These are phyloP conservation scores for Chitala chitala DNA, from an alignment of 2,113 vertebrate species.

Conservation along the genomic window DNA sequence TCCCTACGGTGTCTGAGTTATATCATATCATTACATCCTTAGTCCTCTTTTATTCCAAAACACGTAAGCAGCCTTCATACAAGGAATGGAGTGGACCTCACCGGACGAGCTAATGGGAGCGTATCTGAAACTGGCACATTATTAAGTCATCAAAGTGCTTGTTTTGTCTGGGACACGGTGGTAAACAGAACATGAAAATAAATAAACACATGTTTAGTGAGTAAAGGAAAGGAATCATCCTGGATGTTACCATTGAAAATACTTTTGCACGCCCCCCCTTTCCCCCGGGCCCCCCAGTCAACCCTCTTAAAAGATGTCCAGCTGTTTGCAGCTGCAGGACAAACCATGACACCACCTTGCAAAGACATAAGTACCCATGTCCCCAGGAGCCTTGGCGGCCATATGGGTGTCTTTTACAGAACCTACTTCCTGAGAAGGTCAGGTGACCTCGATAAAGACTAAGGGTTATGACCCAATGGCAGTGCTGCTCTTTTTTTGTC, in stretches of 20 bases:
- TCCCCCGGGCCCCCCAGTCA: not conserved
- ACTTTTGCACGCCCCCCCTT: not conserved
- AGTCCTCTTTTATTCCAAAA: not conserved
- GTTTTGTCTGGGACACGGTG: too few species aligned
- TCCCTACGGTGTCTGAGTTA: too few species aligned
- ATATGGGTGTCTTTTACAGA: constrained; percentile 32
- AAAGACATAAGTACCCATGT: constrained; percentile 44
- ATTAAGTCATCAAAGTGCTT: too few species aligned
- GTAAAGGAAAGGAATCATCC: not conserved
- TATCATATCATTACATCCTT: not conserved
- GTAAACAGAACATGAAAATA: not conserved
- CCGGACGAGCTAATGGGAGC: not conserved
- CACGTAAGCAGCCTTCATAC: not conserved
- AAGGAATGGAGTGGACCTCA: too few species aligned
- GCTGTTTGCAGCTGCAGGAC: constrained; percentile 66
- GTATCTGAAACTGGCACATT: too few species aligned
- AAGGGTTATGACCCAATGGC: constrained; percentile 43
- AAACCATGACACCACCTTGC: constrained; percentile 51
- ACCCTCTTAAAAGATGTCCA: constrained; percentile 53
- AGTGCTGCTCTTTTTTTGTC: constrained; percentile 19
- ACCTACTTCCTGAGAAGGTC: constrained; percentile 49
- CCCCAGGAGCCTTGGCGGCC: constrained; percentile 18
- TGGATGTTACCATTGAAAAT: constrained; percentile 6
- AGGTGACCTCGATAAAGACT: constrained; percentile 46
- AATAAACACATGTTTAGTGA: not conserved